Evolutionary conservation across 2,888 invertebrate species (phyloP), one percentile per base, ranked within the genome.

Genomic region (Perdita meconis): DNA sequence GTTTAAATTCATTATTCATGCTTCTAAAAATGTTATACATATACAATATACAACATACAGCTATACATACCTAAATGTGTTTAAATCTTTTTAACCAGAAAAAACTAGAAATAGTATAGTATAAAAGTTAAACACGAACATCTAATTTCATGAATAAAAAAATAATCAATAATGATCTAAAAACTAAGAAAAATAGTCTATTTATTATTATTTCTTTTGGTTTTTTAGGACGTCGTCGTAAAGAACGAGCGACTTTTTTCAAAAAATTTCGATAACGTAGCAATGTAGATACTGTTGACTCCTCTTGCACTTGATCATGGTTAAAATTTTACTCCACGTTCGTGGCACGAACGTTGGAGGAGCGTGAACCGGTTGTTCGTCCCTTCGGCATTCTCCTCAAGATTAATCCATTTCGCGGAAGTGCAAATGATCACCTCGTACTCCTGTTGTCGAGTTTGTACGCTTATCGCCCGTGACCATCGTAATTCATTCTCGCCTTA

Each of bases 381-480:
- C 80, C 78, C 68, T 69, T 79, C 79, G 76, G 70, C 77, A 69
- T 68, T 69, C 60, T 65, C 65, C 68, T 74, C 65, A 78, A 84
- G 84, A 84, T 84, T 84, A 84, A 84, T 84, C 84, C 84, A 76
- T 84, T 82, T 82, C 84, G 84, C 84, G 84, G 84, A 84, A 84
- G 84, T 78, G 82, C 84, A 84, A 84, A 84, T 82, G 84, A 78
- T 66, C 74, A 57, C 65, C 56, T 74, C 71, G 77, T 77, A 80
- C 68, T 63, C 57, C 65, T 47, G 56, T 63, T 64, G 56, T 65
- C 60, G 60, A 63, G 69, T 55, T 66, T 51, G 56, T 64, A 60
- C 53, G 71, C 70, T 74, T 76, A 78, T 65, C 57, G 36, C 30
- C 19, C 5, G 34, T 67, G 59, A 65, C 68, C 63, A 57, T 65